A percentile compares a stretch with the other conserved stretches of the same genome.
phyloP scores from a whole-genome alignment of 2,888 invertebrate species.

The Zele albiditarsus region DNA sequence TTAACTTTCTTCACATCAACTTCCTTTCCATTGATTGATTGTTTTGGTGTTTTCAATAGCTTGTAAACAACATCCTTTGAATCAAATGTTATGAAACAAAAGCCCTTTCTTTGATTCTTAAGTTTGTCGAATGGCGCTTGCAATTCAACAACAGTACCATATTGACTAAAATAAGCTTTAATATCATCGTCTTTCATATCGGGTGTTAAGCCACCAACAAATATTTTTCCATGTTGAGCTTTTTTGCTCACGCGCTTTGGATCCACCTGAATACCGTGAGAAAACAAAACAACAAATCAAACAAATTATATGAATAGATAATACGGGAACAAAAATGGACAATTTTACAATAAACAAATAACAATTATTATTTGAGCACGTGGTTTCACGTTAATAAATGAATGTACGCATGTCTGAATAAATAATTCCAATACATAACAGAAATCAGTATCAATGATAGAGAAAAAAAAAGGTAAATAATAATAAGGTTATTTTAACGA shows the following conservation, averaged over 20 bases:
- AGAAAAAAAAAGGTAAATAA: conserved; percentile 11
- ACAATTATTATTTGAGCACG: neutral
- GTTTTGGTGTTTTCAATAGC: conserved; percentile 76
- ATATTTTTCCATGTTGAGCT: conserved; percentile 78
- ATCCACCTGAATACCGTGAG: conserved; percentile 73
- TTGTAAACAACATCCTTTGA: conserved; percentile 77
- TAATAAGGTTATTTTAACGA: neutral
- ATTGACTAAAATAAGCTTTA: conserved; percentile 77
- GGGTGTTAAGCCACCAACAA: conserved; percentile 79
- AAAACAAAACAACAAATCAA: conserved; percentile 9
- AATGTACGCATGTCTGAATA: neutral
- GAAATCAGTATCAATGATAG: neutral
- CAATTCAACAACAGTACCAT: conserved; percentile 77
- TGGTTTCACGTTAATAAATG: neutral
- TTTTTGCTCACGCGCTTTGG: conserved; percentile 80
- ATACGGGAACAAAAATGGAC: neutral
- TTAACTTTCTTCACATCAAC: conserved; percentile 76
- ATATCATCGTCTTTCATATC: conserved; percentile 78
- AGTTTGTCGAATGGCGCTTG: conserved; percentile 80
- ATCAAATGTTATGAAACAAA: conserved; percentile 81
- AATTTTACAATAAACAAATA: neutral
- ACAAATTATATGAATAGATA: neutral
- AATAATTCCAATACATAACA: neutral
- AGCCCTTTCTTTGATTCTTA: conserved; percentile 78
- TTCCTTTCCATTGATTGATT: conserved; percentile 77